Evolutionary conservation across 2,113 vertebrate genomes (phyloP), one percentile per base, ranked within the genome.

Genomic region (Sturnus vulgaris): DNA sequence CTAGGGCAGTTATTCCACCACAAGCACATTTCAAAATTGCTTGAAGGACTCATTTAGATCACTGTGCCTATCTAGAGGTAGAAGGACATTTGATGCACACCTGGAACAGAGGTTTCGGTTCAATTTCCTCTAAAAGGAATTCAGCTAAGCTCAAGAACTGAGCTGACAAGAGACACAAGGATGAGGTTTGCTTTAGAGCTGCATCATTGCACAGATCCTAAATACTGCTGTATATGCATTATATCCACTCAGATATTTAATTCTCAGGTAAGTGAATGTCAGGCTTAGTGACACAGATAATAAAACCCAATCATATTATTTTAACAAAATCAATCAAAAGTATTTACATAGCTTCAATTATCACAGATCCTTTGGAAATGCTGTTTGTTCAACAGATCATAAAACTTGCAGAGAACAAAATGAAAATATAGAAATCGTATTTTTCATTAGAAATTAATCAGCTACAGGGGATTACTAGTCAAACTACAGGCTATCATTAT

Each of bases 371-470:
- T 85, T 88, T 63, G 77, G 72, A 53, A 79, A 50, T 16, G 11
- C 11, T 17, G 9, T 93, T 93, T 94, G 59, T 90, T 83, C 83
- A 94, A 88, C 21, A 77, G 53, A 90, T 86, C 28, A 72, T 50
- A 35, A 94, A 72, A 31, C 27, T 27, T 87, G 57, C 79, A 82
- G 52, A 71, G 55, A 65, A 55, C 11, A 79, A 82, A 95, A 28
- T 70, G 27, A 73, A 93, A 77, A 84, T 15, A 53, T 6, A 85
- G 52, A 35, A 95, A 69, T 1, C 0, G 71, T 79, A 80, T 85
- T 95, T 97, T 96, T 94, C 31, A 88, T 88, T 96, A 94, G 86
- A 84, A 95, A 66, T 92, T 53, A 92, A 92, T 93, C 81, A 89
- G 27, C 76, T 93, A 46, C 20, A 80, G 56, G 30, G 61, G 39